These are phyloP conservation scores for Acanthosepion lycidas DNA, from an alignment of 2,888 invertebrate species.

Conservation along the genomic window DNA sequence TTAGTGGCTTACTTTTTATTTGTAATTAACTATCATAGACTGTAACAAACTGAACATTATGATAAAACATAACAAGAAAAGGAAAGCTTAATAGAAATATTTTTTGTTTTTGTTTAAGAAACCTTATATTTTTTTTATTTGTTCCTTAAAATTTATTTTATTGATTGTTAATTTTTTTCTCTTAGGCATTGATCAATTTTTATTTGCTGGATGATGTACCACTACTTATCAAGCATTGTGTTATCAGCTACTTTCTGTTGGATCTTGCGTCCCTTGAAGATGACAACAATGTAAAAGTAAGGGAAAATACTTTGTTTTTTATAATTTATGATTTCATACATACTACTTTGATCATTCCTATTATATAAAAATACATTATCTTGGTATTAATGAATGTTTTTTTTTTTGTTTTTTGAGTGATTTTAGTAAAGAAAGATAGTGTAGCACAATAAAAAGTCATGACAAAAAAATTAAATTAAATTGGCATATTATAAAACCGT, in stretches of 20 bases:
- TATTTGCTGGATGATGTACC: constrained; percentile 82
- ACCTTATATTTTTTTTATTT: not conserved
- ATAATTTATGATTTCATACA: not conserved
- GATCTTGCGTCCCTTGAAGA: constrained; percentile 85
- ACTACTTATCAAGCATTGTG: constrained; percentile 83
- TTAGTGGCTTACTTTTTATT: too few relatives aligned
- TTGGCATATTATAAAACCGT: too few relatives aligned
- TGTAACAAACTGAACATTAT: too few relatives aligned
- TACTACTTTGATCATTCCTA: not conserved
- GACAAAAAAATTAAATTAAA: too few relatives aligned
- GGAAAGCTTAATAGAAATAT: not conserved
- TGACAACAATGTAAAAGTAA: constrained; percentile 63
- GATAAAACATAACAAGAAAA: not conserved
- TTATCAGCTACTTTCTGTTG: constrained; percentile 86
- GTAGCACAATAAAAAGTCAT: not conserved
- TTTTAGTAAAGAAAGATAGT: not conserved
- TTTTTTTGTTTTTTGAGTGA: not conserved
- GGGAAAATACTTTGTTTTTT: constrained; percentile 12
- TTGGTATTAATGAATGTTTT: too few relatives aligned
- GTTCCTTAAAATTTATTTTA: not conserved
- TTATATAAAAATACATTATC: not conserved
- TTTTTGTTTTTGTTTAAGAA: not conserved
- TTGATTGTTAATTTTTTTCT: not conserved
- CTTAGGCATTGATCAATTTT: constrained; percentile 80
- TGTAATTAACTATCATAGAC: too few relatives aligned